A percentile compares a stretch with the other conserved stretches of the same genome.
These are phyloP conservation scores for Todus mexicanus DNA, from an alignment of 2,797 vertebrate genomes.

Conservation along the genomic window DNA sequence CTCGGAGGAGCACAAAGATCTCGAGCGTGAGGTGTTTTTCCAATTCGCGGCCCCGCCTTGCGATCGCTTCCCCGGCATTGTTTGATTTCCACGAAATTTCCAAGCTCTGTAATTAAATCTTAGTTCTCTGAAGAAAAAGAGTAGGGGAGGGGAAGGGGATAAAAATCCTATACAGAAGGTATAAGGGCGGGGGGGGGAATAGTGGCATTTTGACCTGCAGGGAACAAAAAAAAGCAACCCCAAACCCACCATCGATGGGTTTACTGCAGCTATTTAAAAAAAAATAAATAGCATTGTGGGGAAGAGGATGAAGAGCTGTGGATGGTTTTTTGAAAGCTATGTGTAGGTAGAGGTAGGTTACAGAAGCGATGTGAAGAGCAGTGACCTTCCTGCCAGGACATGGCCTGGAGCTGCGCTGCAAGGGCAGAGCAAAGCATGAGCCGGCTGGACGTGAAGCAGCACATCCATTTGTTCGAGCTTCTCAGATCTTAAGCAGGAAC, in stretches of 20 bases:
- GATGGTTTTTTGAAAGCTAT: not conserved
- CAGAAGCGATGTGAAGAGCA: not conserved
- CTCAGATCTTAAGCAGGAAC: not conserved
- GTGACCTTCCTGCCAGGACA: not conserved
- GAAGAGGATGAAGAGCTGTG: not conserved
- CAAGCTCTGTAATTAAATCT: constrained; percentile 5
- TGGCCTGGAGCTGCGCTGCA: not conserved
- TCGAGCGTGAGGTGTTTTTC: not conserved
- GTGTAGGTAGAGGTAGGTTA: not conserved
- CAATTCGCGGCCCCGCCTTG: not conserved
- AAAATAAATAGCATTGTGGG: not conserved
- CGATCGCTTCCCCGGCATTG: not conserved
- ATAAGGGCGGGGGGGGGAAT: too few relatives aligned
- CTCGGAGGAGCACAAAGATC: not conserved
- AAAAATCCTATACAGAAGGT: too few relatives aligned
- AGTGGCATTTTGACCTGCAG: too few relatives aligned
- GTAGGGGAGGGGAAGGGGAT: too few relatives aligned
- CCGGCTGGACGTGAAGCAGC: not conserved
- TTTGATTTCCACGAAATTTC: not conserved
- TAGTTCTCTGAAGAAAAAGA: not conserved
- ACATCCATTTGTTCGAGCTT: not conserved
- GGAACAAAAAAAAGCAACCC: rapidly evolving
- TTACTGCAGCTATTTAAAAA: not conserved
- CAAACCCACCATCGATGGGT: not conserved
- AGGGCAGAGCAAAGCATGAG: not conserved